Conservation (phyloP, 2,888 invertebrate genomes). For the Erannis defoliaria region DNA sequence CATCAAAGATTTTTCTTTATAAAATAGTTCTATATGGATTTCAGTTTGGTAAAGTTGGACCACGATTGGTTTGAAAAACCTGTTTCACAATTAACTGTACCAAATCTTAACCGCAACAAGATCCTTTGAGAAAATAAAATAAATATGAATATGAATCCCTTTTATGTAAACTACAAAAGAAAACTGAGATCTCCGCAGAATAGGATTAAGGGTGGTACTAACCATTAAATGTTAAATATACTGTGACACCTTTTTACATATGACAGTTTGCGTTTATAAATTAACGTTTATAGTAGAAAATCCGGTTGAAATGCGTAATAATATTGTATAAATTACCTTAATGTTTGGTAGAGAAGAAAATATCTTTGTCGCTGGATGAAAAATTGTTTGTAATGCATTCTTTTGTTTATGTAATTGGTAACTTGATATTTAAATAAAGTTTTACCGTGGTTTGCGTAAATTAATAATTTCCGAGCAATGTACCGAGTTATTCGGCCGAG, state of each 20-base stretch:
- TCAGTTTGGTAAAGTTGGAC: background rate
- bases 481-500: too few relatives aligned
- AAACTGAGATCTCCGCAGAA: slow-evolving; percentile 50
- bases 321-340: slow-evolving; percentile 24
- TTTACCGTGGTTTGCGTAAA: background rate
- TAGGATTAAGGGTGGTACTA: slow-evolving; percentile 35
- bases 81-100: slow-evolving; percentile 35
- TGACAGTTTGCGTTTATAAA: slow-evolving; percentile 34
- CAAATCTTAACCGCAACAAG: slow-evolving; percentile 41
- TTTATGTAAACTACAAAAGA: slow-evolving; percentile 45
- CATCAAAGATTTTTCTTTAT: too few relatives aligned
- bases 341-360: slow-evolving; percentile 10
- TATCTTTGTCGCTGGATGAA: slow-evolving; percentile 9
- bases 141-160: too few relatives aligned
- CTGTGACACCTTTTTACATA: slow-evolving; percentile 36
- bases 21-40: too few relatives aligned
- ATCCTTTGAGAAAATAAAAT: slow-evolving; percentile 24
- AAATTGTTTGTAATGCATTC: background rate
- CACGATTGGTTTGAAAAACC: slow-evolving; percentile 41
- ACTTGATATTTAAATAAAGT: slow-evolving; percentile 14
- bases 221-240: slow-evolving; percentile 45
- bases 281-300: slow-evolving; percentile 34
- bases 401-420: slow-evolving; percentile 8
- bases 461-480: too few relatives aligned
- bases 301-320: slow-evolving; percentile 36